Evolutionary conservation across 2,888 invertebrate species (phyloP).

Genomic region (Pardosa pseudoannulata): DNA sequence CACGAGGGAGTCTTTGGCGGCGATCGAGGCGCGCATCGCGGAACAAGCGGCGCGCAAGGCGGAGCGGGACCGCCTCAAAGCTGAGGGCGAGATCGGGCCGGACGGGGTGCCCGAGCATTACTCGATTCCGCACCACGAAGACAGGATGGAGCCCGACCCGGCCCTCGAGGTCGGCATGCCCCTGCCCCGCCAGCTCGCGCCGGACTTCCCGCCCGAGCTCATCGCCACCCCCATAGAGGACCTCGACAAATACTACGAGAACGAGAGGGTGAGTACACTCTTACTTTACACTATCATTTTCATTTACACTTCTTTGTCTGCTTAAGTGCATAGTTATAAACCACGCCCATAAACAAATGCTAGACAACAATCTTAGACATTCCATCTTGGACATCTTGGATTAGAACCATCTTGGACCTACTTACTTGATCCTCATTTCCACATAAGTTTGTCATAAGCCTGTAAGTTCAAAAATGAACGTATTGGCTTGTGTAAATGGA

Average conservation of each 20-base stretch:
- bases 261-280: conserved; percentile 90
- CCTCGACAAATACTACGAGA: conserved; percentile 97
- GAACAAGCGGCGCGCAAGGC: conserved; percentile 95
- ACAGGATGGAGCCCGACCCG: conserved; percentile 97
- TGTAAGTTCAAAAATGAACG: no score
- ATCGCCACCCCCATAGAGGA: conserved; percentile 98
- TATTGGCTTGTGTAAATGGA: no score
- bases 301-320: no score
- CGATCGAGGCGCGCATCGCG: conserved; percentile 95
- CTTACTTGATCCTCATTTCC: no score
- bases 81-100: conserved; percentile 63
- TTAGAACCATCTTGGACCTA: no score
- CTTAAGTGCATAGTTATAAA: no score
- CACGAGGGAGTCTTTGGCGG: conserved; percentile 96
- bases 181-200: conserved; percentile 95
- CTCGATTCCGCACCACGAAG: conserved; percentile 94
- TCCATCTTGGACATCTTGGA: no score
- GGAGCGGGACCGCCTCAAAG: conserved; percentile 92
- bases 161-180: conserved; percentile 97
- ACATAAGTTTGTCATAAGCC: no score
- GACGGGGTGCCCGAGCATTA: conserved; percentile 79
- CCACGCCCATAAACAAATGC: no score
- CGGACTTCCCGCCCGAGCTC: conserved; percentile 95
- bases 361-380: no score
- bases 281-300: no score